Evolutionary conservation across 2,888 invertebrate species (phyloP), one percentile per base, ranked within the genome.

Genomic region (Agapetus fuscipes): DNA sequence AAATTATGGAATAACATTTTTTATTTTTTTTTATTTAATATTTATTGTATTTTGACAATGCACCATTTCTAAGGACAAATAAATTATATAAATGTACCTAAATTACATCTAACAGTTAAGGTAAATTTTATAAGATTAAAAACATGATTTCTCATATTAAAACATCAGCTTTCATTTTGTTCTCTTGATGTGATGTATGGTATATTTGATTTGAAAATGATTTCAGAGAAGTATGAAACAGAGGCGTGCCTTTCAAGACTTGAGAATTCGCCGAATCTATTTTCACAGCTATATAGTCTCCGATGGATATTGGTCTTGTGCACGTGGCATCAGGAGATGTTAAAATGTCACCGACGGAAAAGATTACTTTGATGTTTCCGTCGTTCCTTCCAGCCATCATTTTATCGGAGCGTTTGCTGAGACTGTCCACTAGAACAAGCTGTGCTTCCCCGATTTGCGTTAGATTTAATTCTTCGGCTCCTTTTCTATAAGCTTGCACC

Each of bases 341-440:
- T 9, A 69, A 61, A 26, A 79, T 53, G 7, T 61, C 60, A 4
- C 50, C 52, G 34, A 72, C 65, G 12, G 80, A 77, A 38, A 86
- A 70, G 31, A 86, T 72, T 0, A 88, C 87, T 65, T 83, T 85
- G 2, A 79, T 76, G 53, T 91, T 91, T 14, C 80, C 76, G 55
- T 95, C 94, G 56, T 85, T 91, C 48, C 91, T 72, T 0, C 91
- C 93, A 47, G 74, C 75, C 46, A 87, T 54, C 42, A 78, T 61
- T 14, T 72, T 58, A 0, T 71, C 60, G 0, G 83, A 80, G 51
- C 82, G 74, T 54, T 76, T 83, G 35, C 79, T 78, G 51, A 74
- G 74, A 9, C 89, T 87, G 66, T 96, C 94, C 2, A 95, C 73
- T 4, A 97, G 67, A 6, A 96, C 79, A 4, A 94, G 62, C 48